Conservation (phyloP, 2,888 invertebrate genomes). For the Synanthedon vespiformis region DNA sequence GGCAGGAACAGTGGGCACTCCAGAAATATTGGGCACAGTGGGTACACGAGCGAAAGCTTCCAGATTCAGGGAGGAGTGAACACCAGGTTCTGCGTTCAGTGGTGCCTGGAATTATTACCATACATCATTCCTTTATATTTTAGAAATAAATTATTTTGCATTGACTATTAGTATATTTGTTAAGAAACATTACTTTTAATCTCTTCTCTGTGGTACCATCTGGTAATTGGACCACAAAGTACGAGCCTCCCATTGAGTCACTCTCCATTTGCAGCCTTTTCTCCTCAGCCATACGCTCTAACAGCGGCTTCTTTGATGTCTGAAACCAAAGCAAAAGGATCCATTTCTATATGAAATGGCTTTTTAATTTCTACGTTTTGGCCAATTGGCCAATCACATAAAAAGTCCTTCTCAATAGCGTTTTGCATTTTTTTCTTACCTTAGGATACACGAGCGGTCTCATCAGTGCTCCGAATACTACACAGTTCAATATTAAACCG, state of each 20-base stretch:
- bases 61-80: conserved; percentile 90
- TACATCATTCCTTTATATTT: too few species aligned
- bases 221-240: conserved; percentile 87
- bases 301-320: conserved; percentile 80
- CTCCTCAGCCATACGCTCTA: conserved; percentile 94
- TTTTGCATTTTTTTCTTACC: conserved; percentile 25
- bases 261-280: conserved; percentile 91
- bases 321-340: conserved; percentile 20
- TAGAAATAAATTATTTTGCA: too few species aligned
- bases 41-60: conserved; percentile 72
- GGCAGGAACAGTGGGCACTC: conserved; percentile 86
- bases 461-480: conserved; percentile 89
- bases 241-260: conserved; percentile 89
- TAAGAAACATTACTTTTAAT: conserved; percentile 74
- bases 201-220: conserved; percentile 92
- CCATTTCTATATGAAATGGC: not conserved
- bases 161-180: too few species aligned
- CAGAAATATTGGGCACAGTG: conserved; percentile 79
- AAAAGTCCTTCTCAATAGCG: too few species aligned
- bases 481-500: conserved; percentile 92
- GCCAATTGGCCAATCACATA: not conserved
- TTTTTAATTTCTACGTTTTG: not conserved
- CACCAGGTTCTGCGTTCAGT: conserved; percentile 92
- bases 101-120: conserved; percentile 64
- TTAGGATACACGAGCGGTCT: conserved; percentile 82